Base-by-base conservation (phyloP, 2,797 vertebrate species). In the Pelobates cultripes region DNA sequence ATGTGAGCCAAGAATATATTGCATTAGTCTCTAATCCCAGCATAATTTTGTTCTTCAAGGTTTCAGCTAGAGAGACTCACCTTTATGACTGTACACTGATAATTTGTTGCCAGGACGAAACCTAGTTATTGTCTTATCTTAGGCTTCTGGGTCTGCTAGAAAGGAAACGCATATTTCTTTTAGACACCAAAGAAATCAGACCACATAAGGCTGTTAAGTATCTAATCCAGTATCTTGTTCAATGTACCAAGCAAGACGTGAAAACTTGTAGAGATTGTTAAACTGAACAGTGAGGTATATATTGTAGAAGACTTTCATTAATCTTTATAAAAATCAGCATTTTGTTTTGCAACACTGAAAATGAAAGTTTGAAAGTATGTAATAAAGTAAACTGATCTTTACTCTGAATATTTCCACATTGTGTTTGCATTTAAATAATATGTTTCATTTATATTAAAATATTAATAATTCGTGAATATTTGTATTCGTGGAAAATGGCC, bases 251-350 rank as follows among this genome's bases (percentile, higher is more conserved):
- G 14, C 17, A 64, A n/a, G 57, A 14, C 57, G 14, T 3, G 57
- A 14, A 61, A 15, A 61, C 15, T 14, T 61, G 57, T 61, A 61
- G 15, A 61, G 57, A 61, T 4, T 28, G 4, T 40, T 28, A 64
- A 64, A 64, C 28, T 14, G 61, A 64, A 64, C 17, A 64, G 28
- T 4, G 7, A 64, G 28, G n/a, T 40, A 64, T 14, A 28, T 28
- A 28, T n/a, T 64, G 28, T n/a, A 64, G 61, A 40, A 12, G 6
- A 6, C 10, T 28, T 28, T 28, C 61, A 64, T 64, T 64, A 40
- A 64, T 64, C 61, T 64, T 64, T 64, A 28, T 64, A 28, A 64
- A 51, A 64, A 28, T 64, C 61, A 40, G 61, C 61, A 64, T 64
- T 64, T 8, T 64, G 10, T 64, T 10, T 64, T 40, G 10, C n/a